These are phyloP conservation scores for Amphiprion ocellaris DNA, from an alignment of 2,113 vertebrate genomes.

Conservation along the genomic window DNA sequence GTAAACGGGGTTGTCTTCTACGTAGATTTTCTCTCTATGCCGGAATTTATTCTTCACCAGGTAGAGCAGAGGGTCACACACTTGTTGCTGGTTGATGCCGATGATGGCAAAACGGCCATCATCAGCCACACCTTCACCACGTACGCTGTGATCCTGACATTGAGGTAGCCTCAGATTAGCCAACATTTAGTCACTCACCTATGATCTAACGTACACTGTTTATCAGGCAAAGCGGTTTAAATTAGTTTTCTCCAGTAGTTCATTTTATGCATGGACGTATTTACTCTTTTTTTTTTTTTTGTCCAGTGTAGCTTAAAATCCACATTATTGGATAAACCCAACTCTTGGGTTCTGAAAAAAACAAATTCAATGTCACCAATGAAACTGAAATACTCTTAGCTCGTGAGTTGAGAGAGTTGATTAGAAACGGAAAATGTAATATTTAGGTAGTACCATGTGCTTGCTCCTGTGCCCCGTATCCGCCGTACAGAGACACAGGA, in stretches of 20 bases:
- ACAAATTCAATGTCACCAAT: neutral
- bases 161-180: neutral
- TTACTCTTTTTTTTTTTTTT: no score
- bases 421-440: no score
- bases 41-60: conserved; percentile 87
- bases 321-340: no score
- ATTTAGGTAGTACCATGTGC: conserved; percentile 81
- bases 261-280: no score
- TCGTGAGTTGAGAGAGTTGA: no score
- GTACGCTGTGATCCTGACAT: conserved; percentile 91
- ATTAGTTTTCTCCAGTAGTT: no score
- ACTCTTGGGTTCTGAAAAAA: no score
- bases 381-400: neutral
- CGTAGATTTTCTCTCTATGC: conserved; percentile 74
- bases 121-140: conserved; percentile 92
- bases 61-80: conserved; percentile 91
- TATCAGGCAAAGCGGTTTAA: neutral
- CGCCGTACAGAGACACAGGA: no score
- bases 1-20: conserved; percentile 87
- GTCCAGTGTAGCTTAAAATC: neutral
- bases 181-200: no score
- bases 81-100: conserved; percentile 73
- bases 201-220: no score
- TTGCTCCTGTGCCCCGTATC: conserved; percentile 82
- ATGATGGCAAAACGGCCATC: no score